Percentiles rank a stretch among this genome's conserved stretches.
These are phyloP conservation scores for Heliconius congener DNA, from an alignment of 1,140 invertebrate genomes.

Conservation along the genomic window DNA sequence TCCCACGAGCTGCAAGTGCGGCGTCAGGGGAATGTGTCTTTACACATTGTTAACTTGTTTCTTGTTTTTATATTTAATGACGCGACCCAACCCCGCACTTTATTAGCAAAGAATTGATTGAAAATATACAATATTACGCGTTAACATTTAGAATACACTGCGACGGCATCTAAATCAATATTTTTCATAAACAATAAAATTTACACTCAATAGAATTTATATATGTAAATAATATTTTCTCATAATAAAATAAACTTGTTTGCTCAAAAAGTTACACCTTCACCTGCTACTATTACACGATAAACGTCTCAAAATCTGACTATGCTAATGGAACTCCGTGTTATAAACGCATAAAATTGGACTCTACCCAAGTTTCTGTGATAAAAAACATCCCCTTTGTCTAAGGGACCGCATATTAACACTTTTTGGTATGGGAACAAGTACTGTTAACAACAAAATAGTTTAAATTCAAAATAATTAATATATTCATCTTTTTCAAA, in stretches of 20 bases:
- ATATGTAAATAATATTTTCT: constrained; percentile 17
- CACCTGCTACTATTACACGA: constrained; percentile 57
- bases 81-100: not conserved
- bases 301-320: constrained; percentile 46
- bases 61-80: not conserved
- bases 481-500: too few species aligned
- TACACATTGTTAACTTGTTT: too few species aligned
- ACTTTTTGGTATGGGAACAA: constrained; percentile 42
- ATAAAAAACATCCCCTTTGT: constrained; percentile 60
- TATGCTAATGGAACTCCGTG: constrained; percentile 55
- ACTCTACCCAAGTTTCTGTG: constrained; percentile 40
- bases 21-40: too few species aligned
- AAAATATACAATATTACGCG: not conserved
- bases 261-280: constrained; percentile 27
- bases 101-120: not conserved
- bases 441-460: constrained; percentile 42
- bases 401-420: constrained; percentile 61
- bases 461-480: constrained; percentile 11
- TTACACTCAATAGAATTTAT: not conserved
- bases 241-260: constrained; percentile 12
- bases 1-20: too few species aligned
- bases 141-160: too few species aligned
- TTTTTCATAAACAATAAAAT: not conserved
- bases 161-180: not conserved
- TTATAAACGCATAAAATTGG: constrained; percentile 62